Percentiles rank a stretch among this genome's conserved stretches.
These are phyloP conservation scores for Bungarus multicinctus DNA, from an alignment of 2,113 vertebrate genomes.

Conservation along the genomic window DNA sequence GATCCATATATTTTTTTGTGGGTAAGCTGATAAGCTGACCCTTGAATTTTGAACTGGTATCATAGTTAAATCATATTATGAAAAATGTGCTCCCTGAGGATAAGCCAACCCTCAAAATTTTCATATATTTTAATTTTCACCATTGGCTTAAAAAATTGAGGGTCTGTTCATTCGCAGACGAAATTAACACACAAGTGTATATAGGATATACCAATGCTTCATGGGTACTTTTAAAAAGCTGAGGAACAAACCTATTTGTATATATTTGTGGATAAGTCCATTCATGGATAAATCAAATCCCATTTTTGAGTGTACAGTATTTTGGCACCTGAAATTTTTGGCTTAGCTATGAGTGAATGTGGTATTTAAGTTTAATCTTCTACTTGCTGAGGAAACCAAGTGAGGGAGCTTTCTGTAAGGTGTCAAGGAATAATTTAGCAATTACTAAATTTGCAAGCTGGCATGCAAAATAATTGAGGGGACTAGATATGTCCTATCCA, in stretches of 20 bases:
- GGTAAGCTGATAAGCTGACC: background rate
- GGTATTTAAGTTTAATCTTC: background rate
- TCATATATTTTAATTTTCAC: background rate
- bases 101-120: background rate
- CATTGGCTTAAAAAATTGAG: background rate
- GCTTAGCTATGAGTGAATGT: background rate
- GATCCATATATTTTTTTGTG: background rate
- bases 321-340: background rate
- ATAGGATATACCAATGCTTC: background rate
- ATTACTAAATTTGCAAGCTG: background rate
- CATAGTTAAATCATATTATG: background rate
- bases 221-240: background rate
- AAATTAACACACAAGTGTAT: background rate
- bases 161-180: background rate
- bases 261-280: background rate
- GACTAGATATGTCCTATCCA: background rate
- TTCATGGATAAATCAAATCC: background rate
- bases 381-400: background rate
- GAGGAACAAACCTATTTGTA: background rate
- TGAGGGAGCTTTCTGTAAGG: background rate
- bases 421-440: background rate
- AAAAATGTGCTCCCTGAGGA: background rate
- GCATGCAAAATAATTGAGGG: background rate
- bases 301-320: background rate
- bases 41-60: background rate